These are phyloP conservation scores for Rhagophthalmus giganteus DNA, from an alignment of 2,888 invertebrate genomes.

Conservation along the genomic window DNA sequence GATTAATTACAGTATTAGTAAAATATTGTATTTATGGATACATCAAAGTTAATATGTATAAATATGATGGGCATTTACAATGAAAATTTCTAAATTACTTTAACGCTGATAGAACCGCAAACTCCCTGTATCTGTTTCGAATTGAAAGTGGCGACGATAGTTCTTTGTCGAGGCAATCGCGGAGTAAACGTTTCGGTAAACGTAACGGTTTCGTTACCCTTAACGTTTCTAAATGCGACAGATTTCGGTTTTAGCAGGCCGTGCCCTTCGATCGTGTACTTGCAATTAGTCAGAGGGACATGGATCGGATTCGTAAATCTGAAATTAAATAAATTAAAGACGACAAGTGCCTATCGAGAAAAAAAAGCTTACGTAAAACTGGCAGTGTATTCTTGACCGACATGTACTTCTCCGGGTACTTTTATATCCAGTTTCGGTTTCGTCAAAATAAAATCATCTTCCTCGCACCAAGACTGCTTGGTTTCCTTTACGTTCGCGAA, in stretches of 20 bases:
- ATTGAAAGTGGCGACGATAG: conserved; percentile 67
- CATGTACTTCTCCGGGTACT: conserved; percentile 61
- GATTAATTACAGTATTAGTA: too few relatives aligned
- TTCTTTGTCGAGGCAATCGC: conserved; percentile 63
- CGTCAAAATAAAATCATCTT: conserved; percentile 71
- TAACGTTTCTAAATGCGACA: conserved; percentile 64
- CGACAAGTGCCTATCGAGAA: neutral
- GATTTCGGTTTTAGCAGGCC: conserved; percentile 66
- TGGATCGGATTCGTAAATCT: conserved; percentile 71
- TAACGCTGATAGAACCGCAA: conserved; percentile 26
- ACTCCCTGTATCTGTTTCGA: conserved; percentile 68
- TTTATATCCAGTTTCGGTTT: conserved; percentile 69
- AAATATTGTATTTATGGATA: too few relatives aligned
- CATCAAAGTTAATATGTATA: too few relatives aligned
- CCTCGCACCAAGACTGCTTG: conserved; percentile 73
- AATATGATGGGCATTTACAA: too few relatives aligned
- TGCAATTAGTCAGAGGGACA: conserved; percentile 66
- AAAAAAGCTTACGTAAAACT: conserved; percentile 52
- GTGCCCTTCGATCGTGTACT: conserved; percentile 71
- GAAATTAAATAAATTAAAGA: conserved; percentile 27
- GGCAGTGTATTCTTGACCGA: conserved; percentile 60
- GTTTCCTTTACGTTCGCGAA: conserved; percentile 73
- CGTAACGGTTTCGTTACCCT: conserved; percentile 65
- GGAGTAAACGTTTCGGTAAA: conserved; percentile 65
- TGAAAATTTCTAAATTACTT: too few relatives aligned